Evolutionary conservation across 2,797 vertebrate genomes (phyloP), one percentile per base, ranked within the genome.

Genomic region (Nyctalus aviator): DNA sequence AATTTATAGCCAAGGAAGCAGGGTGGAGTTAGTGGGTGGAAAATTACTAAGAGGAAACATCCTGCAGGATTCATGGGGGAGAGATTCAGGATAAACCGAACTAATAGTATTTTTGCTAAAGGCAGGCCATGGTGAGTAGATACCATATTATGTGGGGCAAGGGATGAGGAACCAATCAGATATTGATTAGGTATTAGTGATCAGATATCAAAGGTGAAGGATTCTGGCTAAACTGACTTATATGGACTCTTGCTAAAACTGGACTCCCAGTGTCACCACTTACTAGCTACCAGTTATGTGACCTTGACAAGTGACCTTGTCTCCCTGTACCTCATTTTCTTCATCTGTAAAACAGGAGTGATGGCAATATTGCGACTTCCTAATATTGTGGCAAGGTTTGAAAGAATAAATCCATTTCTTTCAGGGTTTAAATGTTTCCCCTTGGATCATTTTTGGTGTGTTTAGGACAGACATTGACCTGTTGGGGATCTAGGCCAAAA

Each of bases 371-470:
- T 17, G 48, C 27, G 2, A 21, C 9, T 94, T 91, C 6, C 53
- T 57, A 59, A 6, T 91, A 12, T 68, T 59, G 35, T 68, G n/a
- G 13, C 41, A 69, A 94, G 8, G n/a, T 82, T 77, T 87, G 30
- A 94, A 91, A 18, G n/a, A 86, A 50, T 89, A 86, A 88, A 86
- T 84, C 57, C 37, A 23, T 73, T 96, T 90, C 55, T 84, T 82
- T 69, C 1, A 82, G 55, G 8, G n/a, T 48, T 87, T 90, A 59
- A 68, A 15, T 50, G 75, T 83, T 76, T 88, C 30, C 30, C 5
- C 20, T 25, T 92, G 46, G 32, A 8, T 85, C 48, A 25, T 88
- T 95, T 90, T 90, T 79, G 25, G 15, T 85, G 71, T 72, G 12
- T 79, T 78, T 73, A 66, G 13, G 48, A 78, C 55, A 93, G 90